Percentiles rank a stretch among this genome's conserved stretches.
Evolutionary conservation across 2,113 vertebrate genomes (phyloP).

Genomic region (Odontophorus gujanensis): DNA sequence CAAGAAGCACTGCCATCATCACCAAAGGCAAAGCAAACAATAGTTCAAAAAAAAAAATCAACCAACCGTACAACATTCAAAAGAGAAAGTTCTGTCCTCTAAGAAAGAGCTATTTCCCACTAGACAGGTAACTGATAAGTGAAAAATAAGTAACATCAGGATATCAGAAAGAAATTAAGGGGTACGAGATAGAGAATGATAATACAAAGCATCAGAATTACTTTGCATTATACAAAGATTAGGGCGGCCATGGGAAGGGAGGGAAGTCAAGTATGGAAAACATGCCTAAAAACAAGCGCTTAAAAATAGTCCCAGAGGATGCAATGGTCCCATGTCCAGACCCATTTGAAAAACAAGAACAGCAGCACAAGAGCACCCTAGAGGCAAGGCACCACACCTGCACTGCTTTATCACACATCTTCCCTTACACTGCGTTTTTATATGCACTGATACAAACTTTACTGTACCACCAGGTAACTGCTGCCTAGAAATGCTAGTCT

Average conservation of each 20-base stretch:
- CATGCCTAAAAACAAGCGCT: not conserved
- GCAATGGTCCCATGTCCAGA: not conserved
- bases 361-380: not conserved
- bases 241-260: accelerated
- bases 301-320: not conserved
- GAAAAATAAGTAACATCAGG: not conserved
- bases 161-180: not conserved
- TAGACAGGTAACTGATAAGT: not conserved
- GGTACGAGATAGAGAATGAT: not conserved
- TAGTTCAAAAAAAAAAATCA: not conserved
- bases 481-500: not conserved
- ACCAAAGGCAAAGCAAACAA: not conserved
- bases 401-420: not conserved
- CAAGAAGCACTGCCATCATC: not conserved
- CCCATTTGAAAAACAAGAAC: not conserved
- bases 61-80: not conserved
- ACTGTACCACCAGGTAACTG: not conserved
- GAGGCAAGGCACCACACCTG: not conserved
- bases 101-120: not conserved
- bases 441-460: not conserved
- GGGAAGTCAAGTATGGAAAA: not conserved
- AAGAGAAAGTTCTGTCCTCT: not conserved
- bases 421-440: not conserved
- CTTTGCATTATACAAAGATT: not conserved
- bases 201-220: not conserved